These are phyloP conservation scores for Muscicapa striata DNA, from an alignment of 2,797 vertebrate genomes.

Conservation along the genomic window DNA sequence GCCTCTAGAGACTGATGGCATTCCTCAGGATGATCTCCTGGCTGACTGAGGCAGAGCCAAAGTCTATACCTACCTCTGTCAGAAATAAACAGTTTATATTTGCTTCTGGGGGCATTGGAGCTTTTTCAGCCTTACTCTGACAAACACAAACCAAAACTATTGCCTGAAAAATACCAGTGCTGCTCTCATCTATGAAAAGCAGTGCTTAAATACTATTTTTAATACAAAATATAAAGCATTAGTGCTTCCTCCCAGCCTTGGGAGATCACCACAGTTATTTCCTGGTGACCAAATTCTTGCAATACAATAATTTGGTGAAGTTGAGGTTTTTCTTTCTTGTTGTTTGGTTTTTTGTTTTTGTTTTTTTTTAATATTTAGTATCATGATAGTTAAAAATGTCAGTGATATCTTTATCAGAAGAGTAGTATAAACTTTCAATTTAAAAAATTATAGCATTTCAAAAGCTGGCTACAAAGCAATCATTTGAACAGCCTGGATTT, in stretches of 20 bases:
- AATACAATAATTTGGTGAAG: neutral
- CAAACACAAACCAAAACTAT: neutral
- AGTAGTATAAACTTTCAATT: neutral
- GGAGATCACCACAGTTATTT: neutral
- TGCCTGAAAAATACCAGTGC: neutral
- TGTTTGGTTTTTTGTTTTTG: neutral
- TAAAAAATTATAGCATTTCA: neutral
- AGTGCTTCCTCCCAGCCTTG: neutral
- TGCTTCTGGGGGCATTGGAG: neutral
- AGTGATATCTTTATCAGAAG: neutral
- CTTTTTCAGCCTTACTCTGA: neutral
- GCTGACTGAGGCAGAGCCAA: slow-evolving; percentile 45
- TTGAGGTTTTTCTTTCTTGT: rapidly evolving
- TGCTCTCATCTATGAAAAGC: neutral
- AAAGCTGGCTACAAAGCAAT: neutral
- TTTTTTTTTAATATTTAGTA: neutral
- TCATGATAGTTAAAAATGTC: neutral
- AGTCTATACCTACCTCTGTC: neutral
- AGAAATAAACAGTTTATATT: neutral
- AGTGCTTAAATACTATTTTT: neutral
- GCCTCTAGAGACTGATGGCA: slow-evolving; percentile 80
- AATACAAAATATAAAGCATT: neutral
- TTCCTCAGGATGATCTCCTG: slow-evolving; percentile 60
- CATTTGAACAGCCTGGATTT: neutral
- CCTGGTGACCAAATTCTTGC: neutral